A percentile compares a stretch with the other conserved stretches of the same genome.
phyloP scores from a whole-genome alignment of 2,797 vertebrate species.

The Ispidina picta region DNA sequence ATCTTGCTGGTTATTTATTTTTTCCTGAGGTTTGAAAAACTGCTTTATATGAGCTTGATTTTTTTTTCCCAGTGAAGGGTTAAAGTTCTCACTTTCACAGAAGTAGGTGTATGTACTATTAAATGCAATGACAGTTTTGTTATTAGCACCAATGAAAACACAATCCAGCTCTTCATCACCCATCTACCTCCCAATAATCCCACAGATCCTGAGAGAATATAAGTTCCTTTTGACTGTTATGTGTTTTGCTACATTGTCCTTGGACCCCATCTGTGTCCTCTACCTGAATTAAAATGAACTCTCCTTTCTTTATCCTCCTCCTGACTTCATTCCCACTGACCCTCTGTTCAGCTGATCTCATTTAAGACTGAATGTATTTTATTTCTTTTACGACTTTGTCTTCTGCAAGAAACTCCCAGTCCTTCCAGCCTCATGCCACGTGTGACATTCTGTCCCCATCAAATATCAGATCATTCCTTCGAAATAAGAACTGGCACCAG shows the following conservation, averaged over 20 bases:
- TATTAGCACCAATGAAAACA: conserved; percentile 47
- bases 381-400: conserved; percentile 67
- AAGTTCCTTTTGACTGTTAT: conserved; percentile 5
- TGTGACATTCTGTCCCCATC: conserved; percentile 68
- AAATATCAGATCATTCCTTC: conserved; percentile 71
- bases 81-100: conserved; percentile 18
- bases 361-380: conserved; percentile 62
- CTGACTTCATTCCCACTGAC: conserved; percentile 56
- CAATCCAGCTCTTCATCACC: conserved; percentile 45
- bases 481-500: conserved; percentile 65
- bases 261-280: conserved; percentile 11
- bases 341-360: conserved; percentile 60
- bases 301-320: background rate
- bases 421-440: conserved; percentile 34
- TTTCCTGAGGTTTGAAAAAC: background rate
- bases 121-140: conserved; percentile 56
- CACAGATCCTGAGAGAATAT: background rate
- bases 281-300: conserved; percentile 45
- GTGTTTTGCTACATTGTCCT: conserved; percentile 44
- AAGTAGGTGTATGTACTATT: conserved; percentile 27
- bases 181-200: background rate
- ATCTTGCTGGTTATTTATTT: background rate
- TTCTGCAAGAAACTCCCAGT: conserved; percentile 51
- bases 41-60: background rate
- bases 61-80: conserved; percentile 20